Percentiles rank a stretch among this genome's conserved stretches.
Evolutionary conservation across 1,140 invertebrate species (phyloP).

Genomic region (Cotesia typhae): DNA sequence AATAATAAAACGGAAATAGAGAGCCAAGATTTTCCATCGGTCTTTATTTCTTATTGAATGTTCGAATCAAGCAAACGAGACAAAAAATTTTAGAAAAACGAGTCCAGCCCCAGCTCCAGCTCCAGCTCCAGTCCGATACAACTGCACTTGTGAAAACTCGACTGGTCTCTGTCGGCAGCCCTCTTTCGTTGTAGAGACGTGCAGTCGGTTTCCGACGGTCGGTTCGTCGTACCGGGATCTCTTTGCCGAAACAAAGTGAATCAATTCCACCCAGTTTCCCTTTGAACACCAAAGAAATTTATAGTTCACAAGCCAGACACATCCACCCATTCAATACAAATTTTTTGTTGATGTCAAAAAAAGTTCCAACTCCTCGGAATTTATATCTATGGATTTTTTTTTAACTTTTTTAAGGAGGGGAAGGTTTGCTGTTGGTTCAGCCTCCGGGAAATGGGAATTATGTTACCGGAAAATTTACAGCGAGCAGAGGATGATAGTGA

Average conservation of each 20-base stretch:
- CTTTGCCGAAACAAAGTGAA: slow-evolving; percentile 16
- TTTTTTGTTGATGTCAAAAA: neutral
- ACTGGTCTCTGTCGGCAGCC: neutral
- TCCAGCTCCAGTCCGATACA: neutral
- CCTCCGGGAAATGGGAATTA: too few relatives aligned
- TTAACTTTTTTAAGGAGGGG: too few relatives aligned
- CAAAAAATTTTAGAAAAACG: neutral
- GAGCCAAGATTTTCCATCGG: neutral
- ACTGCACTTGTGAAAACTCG: neutral
- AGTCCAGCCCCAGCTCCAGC: neutral
- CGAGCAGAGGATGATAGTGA: too few relatives aligned
- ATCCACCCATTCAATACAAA: neutral
- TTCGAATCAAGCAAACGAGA: neutral
- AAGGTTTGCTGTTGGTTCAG: too few relatives aligned
- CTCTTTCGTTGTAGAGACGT: neutral
- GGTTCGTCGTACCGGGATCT: neutral
- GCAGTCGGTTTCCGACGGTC: neutral
- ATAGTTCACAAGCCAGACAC: slow-evolving; percentile 9
- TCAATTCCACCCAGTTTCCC: slow-evolving; percentile 14
- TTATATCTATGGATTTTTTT: too few relatives aligned
- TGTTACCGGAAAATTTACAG: too few relatives aligned
- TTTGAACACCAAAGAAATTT: slow-evolving; percentile 9
- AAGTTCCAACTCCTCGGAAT: neutral
- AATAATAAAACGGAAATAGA: slow-evolving; percentile 4
- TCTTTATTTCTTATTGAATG: slow-evolving; percentile 2